Conservation (phyloP, 2,797 vertebrate species). For the Astyanax mexicanus region DNA sequence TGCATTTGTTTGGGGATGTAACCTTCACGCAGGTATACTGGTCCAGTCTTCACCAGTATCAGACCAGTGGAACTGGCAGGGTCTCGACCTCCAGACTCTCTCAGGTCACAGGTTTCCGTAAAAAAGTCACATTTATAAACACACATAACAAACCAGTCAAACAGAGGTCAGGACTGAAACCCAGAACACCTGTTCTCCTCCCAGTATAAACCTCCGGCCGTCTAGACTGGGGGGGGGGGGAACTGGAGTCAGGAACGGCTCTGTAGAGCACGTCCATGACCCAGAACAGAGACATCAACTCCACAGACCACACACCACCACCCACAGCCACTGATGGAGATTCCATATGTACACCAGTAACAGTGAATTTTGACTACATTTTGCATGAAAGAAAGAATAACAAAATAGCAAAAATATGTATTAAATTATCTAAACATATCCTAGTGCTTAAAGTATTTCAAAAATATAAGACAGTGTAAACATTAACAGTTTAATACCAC, state of each 20-base stretch:
- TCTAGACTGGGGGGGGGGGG: slow-evolving; percentile 42
- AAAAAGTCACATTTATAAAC: slow-evolving; percentile 1
- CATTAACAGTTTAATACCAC: no score
- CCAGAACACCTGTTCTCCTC: slow-evolving; percentile 41
- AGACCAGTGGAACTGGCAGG: not conserved
- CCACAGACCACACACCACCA: slow-evolving; percentile 35
- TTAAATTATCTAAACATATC: no score
- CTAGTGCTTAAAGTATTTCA: no score
- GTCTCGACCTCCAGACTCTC: not conserved
- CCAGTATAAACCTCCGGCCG: slow-evolving; percentile 37
- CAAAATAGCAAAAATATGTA: no score
- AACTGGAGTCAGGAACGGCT: slow-evolving; percentile 20
- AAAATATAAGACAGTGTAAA: no score
- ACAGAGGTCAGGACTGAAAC: slow-evolving; percentile 39
- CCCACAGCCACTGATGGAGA: slow-evolving; percentile 10
- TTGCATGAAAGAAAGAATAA: no score
- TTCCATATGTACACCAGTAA: slow-evolving; percentile 22
- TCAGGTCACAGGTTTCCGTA: not conserved
- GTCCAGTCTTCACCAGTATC: not conserved
- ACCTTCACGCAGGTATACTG: slow-evolving; percentile 4
- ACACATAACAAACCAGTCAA: not conserved
- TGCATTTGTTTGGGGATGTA: slow-evolving; percentile 8
- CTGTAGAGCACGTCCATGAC: slow-evolving; percentile 31
- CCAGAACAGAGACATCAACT: slow-evolving; percentile 37
- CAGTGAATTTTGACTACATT: no score